Percentiles rank a stretch among this genome's conserved stretches.
phyloP scores from a whole-genome alignment of 2,888 invertebrate species.

The Schizaphis graminum region DNA sequence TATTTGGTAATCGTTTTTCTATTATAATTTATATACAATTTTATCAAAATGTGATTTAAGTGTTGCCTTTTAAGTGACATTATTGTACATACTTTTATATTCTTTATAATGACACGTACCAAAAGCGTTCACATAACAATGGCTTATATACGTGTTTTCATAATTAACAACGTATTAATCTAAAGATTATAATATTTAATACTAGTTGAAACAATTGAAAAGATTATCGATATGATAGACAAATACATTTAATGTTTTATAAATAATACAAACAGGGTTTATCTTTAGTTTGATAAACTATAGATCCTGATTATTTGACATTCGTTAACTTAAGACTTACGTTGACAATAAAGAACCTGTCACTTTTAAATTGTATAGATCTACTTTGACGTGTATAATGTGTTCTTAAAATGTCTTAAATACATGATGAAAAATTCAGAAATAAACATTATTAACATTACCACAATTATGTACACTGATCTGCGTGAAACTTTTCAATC shows the following conservation, averaged over 20 bases:
- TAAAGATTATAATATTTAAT: neutral
- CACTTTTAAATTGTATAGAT: neutral
- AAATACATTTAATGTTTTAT: neutral
- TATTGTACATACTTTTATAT: neutral
- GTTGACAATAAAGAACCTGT: neutral
- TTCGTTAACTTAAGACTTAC: neutral
- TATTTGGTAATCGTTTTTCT: neutral
- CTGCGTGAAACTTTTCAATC: neutral
- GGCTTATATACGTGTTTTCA: neutral
- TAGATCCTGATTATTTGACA: neutral
- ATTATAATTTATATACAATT: neutral
- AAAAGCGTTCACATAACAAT: neutral
- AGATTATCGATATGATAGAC: neutral
- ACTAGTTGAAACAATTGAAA: neutral
- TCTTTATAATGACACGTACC: neutral
- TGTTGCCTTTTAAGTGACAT: neutral
- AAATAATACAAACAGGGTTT: neutral
- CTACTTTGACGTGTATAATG: neutral
- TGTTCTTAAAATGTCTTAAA: neutral
- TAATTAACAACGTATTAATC: neutral
- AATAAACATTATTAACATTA: neutral
- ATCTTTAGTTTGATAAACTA: neutral
- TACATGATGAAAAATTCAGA: neutral
- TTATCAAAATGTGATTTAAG: neutral
- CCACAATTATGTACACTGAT: neutral